Evolutionary conservation across 2,113 vertebrate genomes (phyloP).

Genomic region (Chrysemys picta): DNA sequence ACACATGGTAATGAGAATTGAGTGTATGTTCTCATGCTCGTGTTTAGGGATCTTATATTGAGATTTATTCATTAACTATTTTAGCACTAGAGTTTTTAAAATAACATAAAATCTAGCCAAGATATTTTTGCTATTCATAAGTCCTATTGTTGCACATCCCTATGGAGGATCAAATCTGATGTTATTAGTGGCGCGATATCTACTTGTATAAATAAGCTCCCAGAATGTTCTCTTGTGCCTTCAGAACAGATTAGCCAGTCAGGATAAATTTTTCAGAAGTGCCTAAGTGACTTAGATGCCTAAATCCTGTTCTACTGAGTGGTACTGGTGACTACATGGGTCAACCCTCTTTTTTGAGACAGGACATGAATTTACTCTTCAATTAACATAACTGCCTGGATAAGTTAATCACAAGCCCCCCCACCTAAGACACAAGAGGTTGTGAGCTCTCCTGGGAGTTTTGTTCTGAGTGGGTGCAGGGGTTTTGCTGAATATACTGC

Average conservation of each 20-base stretch:
- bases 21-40: not conserved
- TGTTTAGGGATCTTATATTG: not conserved
- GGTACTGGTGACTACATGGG: not conserved
- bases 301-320: not conserved
- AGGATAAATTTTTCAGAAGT: slow-evolving; percentile 22
- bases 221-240: slow-evolving; percentile 46
- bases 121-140: slow-evolving; percentile 66
- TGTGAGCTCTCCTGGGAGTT: not conserved
- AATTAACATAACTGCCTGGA: not conserved
- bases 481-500: not conserved
- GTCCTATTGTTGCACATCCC: slow-evolving; percentile 49
- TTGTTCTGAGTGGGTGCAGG: not conserved
- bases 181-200: slow-evolving; percentile 44
- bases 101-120: slow-evolving; percentile 37
- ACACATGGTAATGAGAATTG: not conserved
- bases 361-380: not conserved
- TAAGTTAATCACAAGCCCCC: not conserved
- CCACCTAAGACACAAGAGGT: not conserved
- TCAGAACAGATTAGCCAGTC: slow-evolving; percentile 5
- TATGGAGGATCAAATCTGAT: slow-evolving; percentile 17
- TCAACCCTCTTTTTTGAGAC: too few species aligned
- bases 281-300: too few species aligned
- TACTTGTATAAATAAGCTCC: slow-evolving; percentile 58
- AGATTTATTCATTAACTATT: slow-evolving; percentile 23
- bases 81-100: slow-evolving; percentile 32